Evolutionary conservation across 1,140 invertebrate species (phyloP).

Genomic region (Neuroterus valhalla): DNA sequence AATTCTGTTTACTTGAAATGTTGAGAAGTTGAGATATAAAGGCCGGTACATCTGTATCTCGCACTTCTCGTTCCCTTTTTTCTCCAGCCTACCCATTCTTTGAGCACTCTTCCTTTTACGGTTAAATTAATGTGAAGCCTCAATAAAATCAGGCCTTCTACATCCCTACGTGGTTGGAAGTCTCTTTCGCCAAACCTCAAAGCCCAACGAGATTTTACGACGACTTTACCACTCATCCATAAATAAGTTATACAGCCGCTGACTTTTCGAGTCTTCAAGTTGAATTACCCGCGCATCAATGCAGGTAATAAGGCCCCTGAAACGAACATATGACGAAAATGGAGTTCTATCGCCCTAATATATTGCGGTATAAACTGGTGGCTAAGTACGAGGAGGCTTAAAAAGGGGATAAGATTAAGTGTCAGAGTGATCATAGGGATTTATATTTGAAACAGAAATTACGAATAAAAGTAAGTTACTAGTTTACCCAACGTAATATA

Average conservation of each 20-base stretch:
- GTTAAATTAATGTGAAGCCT: slow-evolving; percentile 57
- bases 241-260: slow-evolving; percentile 43
- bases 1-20: neutral
- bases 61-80: slow-evolving; percentile 43
- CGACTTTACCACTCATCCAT: slow-evolving; percentile 50
- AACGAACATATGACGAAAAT: slow-evolving; percentile 12
- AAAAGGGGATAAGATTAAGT: neutral
- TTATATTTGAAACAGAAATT: no score
- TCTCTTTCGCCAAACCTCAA: slow-evolving; percentile 43
- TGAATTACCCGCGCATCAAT: slow-evolving; percentile 28
- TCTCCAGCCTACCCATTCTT: slow-evolving; percentile 34
- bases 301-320: slow-evolving; percentile 15
- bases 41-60: slow-evolving; percentile 40
- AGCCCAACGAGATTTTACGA: slow-evolving; percentile 46
- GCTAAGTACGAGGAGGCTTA: neutral
- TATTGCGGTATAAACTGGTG: slow-evolving; percentile 3
- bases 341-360: slow-evolving; percentile 10
- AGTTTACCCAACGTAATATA: no score
- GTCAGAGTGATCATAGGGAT: no score
- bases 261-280: slow-evolving; percentile 35
- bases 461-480: no score
- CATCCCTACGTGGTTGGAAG: slow-evolving; percentile 34
- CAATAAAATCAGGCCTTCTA: slow-evolving; percentile 57
- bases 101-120: slow-evolving; percentile 52
- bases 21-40: slow-evolving; percentile 37